These are phyloP conservation scores for Nothobranchius furzeri DNA, from an alignment of 2,113 vertebrate species.

Conservation along the genomic window DNA sequence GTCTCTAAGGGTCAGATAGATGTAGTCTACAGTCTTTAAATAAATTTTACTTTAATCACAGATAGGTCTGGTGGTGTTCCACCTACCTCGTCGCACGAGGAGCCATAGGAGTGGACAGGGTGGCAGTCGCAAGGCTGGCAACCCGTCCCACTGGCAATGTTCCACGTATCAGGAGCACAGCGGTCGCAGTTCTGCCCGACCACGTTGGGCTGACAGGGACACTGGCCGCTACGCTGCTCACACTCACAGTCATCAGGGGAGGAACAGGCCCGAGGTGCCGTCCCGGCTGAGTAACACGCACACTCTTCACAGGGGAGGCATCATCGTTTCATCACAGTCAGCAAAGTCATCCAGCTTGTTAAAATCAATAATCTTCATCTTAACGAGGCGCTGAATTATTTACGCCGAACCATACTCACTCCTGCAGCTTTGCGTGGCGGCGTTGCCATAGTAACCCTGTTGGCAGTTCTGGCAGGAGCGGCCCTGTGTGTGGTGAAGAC, in stretches of 20 bases:
- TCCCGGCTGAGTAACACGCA: slow-evolving; percentile 85
- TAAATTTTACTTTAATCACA: not conserved
- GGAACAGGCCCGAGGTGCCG: slow-evolving; percentile 75
- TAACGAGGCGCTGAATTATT: not conserved
- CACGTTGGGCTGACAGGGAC: slow-evolving; percentile 87
- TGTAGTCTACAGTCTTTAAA: too few species aligned
- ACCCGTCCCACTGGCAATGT: slow-evolving; percentile 82
- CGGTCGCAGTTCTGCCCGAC: slow-evolving; percentile 88
- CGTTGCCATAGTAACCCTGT: slow-evolving; percentile 87
- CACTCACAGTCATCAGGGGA: slow-evolving; percentile 82
- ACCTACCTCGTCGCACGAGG: slow-evolving; percentile 88
- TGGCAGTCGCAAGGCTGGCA: slow-evolving; percentile 87
- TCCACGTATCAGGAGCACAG: slow-evolving; percentile 89
- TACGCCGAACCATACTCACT: slow-evolving; percentile 80
- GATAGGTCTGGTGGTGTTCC: not conserved
- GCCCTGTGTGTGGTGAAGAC: slow-evolving; percentile 90
- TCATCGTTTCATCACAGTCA: not conserved
- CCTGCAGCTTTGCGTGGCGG: slow-evolving; percentile 88
- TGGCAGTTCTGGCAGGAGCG: slow-evolving; percentile 86
- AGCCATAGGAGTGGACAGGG: slow-evolving; percentile 77
- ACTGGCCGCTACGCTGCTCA: slow-evolving; percentile 84
- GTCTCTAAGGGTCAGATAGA: too few species aligned
- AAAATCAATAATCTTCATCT: not conserved
- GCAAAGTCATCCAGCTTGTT: not conserved
- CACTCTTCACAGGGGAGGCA: slow-evolving; percentile 79